Conservation (phyloP, 2,797 vertebrate genomes). For the Sylvia borin region DNA sequence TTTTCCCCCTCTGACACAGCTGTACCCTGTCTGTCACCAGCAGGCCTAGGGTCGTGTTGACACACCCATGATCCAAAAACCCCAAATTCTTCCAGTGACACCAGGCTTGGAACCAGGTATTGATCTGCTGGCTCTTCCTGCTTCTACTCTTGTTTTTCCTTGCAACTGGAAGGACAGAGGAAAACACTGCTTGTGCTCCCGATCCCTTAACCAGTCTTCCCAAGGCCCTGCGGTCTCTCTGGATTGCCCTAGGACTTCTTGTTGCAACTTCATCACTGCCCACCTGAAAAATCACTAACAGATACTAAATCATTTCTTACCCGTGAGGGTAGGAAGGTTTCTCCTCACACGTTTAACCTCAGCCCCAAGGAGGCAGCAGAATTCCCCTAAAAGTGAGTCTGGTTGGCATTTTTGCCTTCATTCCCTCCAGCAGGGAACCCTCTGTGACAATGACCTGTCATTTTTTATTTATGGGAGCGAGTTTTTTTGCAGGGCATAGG, state of each 20-base stretch:
- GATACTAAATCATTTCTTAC: background rate
- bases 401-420: background rate
- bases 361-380: background rate
- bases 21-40: background rate
- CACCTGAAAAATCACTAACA: background rate
- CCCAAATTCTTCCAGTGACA: background rate
- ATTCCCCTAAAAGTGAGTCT: background rate
- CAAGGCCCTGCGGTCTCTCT: background rate
- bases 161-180: background rate
- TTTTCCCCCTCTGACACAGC: background rate
- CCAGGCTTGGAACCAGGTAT: background rate
- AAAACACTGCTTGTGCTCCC: background rate
- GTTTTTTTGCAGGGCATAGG: background rate
- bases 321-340: background rate
- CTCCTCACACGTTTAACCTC: accelerated
- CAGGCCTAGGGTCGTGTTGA: background rate
- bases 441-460: background rate
- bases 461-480: background rate
- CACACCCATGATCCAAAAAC: background rate
- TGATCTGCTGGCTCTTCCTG: background rate
- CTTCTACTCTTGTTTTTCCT: background rate
- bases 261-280: background rate
- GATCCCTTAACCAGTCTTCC: background rate
- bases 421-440: background rate
- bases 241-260: background rate